These are phyloP conservation scores for Polydrusus pterygomalis DNA, from an alignment of 2,888 invertebrate genomes.

Conservation along the genomic window DNA sequence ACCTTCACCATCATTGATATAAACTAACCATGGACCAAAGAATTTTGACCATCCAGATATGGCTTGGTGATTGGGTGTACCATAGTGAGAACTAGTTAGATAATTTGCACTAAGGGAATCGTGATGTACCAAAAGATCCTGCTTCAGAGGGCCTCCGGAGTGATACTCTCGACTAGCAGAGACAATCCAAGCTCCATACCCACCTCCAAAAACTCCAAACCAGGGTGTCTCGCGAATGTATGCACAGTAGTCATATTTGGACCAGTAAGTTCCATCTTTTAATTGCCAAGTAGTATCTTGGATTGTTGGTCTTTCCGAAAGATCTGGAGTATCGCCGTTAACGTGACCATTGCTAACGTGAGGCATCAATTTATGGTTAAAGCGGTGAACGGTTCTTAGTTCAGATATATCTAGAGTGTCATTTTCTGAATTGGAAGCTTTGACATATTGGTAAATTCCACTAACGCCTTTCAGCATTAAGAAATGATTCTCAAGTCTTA, in stretches of 20 bases:
- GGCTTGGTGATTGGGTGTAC: conserved; percentile 14
- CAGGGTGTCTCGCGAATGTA: conserved; percentile 39
- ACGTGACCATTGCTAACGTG: conserved; percentile 20
- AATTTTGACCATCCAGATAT: conserved; percentile 33
- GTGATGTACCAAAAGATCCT: conserved; percentile 34
- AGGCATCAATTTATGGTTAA: conserved; percentile 7
- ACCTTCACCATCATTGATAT: conserved; percentile 21
- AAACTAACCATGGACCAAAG: conserved; percentile 34
- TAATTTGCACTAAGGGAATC: conserved; percentile 27
- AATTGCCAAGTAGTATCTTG: conserved; percentile 43
- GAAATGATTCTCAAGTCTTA: conserved; percentile 34
- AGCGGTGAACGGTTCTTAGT: conserved; percentile 30
- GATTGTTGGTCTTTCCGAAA: conserved; percentile 8
- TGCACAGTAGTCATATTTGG: conserved; percentile 33
- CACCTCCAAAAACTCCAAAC: conserved; percentile 39
- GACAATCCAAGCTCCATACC: conserved; percentile 30
- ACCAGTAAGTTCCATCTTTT: conserved; percentile 35
- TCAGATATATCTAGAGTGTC: conserved; percentile 18
- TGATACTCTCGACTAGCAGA: conserved; percentile 28
- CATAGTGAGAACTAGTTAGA: conserved; percentile 33
- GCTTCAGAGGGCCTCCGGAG: conserved; percentile 39
- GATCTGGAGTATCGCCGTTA: conserved; percentile 26
- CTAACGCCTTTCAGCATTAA: conserved; percentile 20
- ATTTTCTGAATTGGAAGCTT: conserved; percentile 5
- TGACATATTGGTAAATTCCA: conserved; percentile 34